phyloP scores from a whole-genome alignment of 2,888 invertebrate species.

The Trichogramma evanescens region DNA sequence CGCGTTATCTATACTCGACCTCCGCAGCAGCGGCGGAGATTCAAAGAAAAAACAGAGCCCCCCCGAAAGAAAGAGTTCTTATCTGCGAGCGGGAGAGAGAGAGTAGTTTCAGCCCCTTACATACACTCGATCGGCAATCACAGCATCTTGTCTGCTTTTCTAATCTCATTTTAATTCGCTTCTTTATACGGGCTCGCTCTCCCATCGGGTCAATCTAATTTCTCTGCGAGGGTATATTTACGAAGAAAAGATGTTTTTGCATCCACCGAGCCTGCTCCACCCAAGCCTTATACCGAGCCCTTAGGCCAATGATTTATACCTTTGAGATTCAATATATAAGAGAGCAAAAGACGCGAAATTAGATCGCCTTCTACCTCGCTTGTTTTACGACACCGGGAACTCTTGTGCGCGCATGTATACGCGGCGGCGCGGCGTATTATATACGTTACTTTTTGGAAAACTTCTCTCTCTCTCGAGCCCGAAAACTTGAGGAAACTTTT shows the following conservation, averaged over 20 bases:
- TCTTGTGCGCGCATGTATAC: not conserved
- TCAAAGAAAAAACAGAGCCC: too few relatives aligned
- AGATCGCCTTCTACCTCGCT: conserved; percentile 8
- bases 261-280: not conserved
- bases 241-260: not conserved
- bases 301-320: conserved; percentile 3
- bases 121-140: too few relatives aligned
- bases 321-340: not conserved
- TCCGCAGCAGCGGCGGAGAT: too few relatives aligned
- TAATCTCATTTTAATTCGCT: too few relatives aligned
- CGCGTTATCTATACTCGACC: too few relatives aligned
- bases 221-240: not conserved
- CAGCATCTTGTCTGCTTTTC: too few relatives aligned
- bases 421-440: not conserved
- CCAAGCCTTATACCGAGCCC: not conserved
- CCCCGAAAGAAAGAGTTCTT: too few relatives aligned
- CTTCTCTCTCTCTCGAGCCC: not conserved
- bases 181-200: too few relatives aligned
- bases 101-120: too few relatives aligned
- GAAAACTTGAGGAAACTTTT: not conserved
- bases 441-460: conserved; percentile 1
- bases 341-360: conserved; percentile 1
- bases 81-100: too few relatives aligned
- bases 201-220: not conserved
- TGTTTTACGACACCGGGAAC: not conserved